Evolutionary conservation across 2,113 vertebrate genomes (phyloP).

Genomic region (Numida meleagris): DNA sequence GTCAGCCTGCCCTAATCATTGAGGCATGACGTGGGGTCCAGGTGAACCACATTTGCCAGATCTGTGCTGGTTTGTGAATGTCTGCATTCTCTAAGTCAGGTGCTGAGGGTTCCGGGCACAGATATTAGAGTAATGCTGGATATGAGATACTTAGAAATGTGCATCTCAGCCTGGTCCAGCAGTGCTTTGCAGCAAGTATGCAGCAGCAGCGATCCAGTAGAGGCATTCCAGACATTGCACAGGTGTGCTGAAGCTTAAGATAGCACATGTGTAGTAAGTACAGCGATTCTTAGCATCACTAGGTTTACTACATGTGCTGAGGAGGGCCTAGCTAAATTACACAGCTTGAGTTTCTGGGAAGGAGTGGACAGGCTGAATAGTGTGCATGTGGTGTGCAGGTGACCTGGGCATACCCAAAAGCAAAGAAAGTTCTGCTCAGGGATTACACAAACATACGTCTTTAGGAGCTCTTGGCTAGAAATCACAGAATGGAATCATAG

Average conservation of each 20-base stretch:
- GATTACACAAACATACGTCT: rapidly evolving
- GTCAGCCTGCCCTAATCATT: not conserved
- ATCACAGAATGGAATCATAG: too few relatives aligned
- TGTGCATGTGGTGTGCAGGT: rapidly evolving
- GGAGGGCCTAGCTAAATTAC: not conserved
- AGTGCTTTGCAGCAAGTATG: not conserved
- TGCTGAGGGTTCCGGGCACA: not conserved
- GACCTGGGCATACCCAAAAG: not conserved
- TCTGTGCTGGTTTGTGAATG: not conserved
- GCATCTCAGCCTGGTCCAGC: not conserved
- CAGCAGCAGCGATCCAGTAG: not conserved
- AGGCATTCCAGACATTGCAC: not conserved
- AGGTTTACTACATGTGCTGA: not conserved
- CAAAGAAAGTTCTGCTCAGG: not conserved
- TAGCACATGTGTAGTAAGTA: not conserved
- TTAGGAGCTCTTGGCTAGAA: not conserved
- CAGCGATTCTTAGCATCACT: not conserved
- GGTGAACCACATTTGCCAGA: not conserved
- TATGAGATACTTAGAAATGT: not conserved
- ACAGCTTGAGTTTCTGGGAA: not conserved
- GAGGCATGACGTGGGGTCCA: not conserved
- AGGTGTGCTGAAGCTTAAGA: not conserved
- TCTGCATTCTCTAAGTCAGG: not conserved
- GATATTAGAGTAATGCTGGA: not conserved
- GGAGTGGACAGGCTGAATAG: not conserved